Percentiles rank a stretch among this genome's conserved stretches.
Conservation (phyloP, 2,797 vertebrate genomes). For the Heliangelus exortis region DNA sequence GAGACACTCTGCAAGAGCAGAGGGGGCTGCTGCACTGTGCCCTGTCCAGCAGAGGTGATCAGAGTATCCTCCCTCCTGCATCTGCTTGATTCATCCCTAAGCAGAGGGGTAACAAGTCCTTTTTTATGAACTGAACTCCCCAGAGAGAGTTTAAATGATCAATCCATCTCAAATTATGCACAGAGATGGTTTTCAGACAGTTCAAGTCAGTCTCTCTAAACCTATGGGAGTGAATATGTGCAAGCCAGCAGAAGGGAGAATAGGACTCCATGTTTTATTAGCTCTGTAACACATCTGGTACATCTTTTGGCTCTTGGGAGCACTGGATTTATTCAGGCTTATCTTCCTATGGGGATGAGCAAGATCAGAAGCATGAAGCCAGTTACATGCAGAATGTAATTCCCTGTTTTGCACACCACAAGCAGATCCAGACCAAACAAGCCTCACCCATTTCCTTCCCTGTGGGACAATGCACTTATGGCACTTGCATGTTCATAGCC, state of each 20-base stretch:
- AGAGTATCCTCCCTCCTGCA: not conserved
- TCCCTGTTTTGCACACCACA: not conserved
- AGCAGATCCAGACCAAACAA: slow-evolving; percentile 31
- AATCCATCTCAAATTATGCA: not conserved
- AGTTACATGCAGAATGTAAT: not conserved
- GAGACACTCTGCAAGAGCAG: not conserved
- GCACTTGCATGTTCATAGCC: not conserved
- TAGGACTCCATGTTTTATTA: not conserved
- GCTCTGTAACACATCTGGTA: slow-evolving; percentile 38
- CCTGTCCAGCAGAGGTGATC: rapidly evolving
- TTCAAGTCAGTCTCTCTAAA: not conserved
- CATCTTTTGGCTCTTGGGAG: slow-evolving; percentile 1
- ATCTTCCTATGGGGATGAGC: slow-evolving; percentile 48
- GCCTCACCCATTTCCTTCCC: not conserved
- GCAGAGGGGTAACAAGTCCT: not conserved
- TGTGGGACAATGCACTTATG: not conserved
- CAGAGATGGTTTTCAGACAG: slow-evolving; percentile 20
- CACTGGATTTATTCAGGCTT: slow-evolving; percentile 30
- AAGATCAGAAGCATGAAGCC: slow-evolving; percentile 31
- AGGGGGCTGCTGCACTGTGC: not conserved
- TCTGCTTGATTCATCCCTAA: not conserved
- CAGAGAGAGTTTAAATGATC: not conserved
- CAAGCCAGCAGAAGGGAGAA: slow-evolving; percentile 29
- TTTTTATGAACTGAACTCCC: not conserved
- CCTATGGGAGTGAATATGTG: not conserved